phyloP scores from a whole-genome alignment of 2,888 invertebrate species.

The Hanleya hanleyi region DNA sequence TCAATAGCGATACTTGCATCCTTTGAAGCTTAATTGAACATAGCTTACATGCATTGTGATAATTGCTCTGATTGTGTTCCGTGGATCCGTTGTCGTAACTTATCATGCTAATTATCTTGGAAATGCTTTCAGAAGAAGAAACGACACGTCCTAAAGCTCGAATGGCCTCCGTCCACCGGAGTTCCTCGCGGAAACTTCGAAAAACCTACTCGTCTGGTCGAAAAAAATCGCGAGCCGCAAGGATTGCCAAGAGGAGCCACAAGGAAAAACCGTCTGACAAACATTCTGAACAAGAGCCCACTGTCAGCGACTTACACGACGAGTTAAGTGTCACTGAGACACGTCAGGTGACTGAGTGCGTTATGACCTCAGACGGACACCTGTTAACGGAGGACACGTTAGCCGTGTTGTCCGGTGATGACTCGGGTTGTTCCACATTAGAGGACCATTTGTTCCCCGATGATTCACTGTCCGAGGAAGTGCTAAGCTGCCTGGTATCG shows the following conservation, averaged over 20 bases:
- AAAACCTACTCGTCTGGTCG: neutral
- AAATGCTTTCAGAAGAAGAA: neutral
- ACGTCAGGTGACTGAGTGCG: too few species aligned
- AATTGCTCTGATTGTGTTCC: too few species aligned
- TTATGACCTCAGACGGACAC: neutral
- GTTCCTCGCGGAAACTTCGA: neutral
- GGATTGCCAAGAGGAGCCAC: neutral
- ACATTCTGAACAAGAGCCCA: neutral
- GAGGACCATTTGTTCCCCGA: neutral
- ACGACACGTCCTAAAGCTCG: neutral
- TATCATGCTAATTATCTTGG: too few species aligned
- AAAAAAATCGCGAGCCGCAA: neutral
- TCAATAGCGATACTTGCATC: too few species aligned
- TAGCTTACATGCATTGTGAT: too few species aligned
- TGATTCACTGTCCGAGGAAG: neutral
- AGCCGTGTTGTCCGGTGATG: neutral
- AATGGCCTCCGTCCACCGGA: neutral
- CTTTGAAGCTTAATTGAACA: too few species aligned
- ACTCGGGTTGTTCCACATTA: neutral
- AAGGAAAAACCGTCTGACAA: neutral
- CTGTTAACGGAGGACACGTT: neutral
- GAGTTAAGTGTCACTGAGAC: too few species aligned
- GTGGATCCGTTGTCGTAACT: too few species aligned
- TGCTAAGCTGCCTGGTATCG: neutral
- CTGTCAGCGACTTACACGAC: neutral